Base-by-base conservation (phyloP, 2,888 invertebrate genomes). In the Leucoma salicis region DNA sequence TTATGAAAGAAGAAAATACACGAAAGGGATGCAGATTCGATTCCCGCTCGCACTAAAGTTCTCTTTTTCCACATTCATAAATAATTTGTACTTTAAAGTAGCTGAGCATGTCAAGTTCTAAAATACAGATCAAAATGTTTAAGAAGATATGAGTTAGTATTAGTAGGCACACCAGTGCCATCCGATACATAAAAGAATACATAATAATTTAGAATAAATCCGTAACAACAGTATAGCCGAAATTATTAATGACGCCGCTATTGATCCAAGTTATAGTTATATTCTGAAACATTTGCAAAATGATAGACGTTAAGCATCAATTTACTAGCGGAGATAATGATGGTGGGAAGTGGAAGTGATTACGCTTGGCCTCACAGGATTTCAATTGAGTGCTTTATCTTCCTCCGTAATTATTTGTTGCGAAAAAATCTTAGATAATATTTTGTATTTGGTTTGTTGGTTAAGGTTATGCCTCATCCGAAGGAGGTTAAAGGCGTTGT, bases 301-400 rank as follows among this genome's bases (percentile, higher is more conserved):
- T 55, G 60, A 57, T 52, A 47, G 53, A 55, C 54, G 57, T 57
- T 59, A 54, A 49, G 53, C 59, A 48, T 62, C 63, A 61, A 62
- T 58, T 61, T 62, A 46, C 63, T 37, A 37, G 15, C 42, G 40
- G 38, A 52, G 59, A 57, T 58, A 62, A 61, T 62, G 55, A 52
- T 49, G 42, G 42, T n/a, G 46, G 48, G 33, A 61, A 61, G 61
- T 61, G 62, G 58, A 49, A 55, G 31, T 55, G 53, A 61, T 61
- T 61, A 62, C 36, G 46, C 31, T 8, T 50, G 49, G 27, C 52
- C 58, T 49, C 49, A 15, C 46, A 40, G 52, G 49, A 56, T 56
- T 56, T 15, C 46, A 41, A 44, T 48, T 56, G 46, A 58, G 57
- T 48, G 49, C 31, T 42, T 46, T 43, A 46, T 56, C 56, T 59